Base-by-base conservation (phyloP, 2,797 vertebrate genomes). In the Protonibea diacanthus region DNA sequence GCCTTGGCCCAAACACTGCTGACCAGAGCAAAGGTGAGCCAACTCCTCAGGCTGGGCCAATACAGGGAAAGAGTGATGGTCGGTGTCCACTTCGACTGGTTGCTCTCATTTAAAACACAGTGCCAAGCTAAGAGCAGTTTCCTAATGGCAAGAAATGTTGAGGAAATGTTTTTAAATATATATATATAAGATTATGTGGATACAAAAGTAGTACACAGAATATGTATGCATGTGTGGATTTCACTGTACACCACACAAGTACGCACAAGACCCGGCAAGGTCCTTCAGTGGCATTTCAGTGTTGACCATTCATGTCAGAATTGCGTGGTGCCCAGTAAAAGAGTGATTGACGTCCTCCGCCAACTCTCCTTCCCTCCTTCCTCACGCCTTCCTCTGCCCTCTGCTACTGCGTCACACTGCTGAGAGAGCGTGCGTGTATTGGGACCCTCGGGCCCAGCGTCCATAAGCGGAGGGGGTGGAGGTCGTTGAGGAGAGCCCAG, bases 1-100 rank as follows among this genome's bases (percentile, higher is more conserved):
- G 75, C 73, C 78, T 85, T 89, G 84, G 87, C 80, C 80, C 74
- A 68, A 68, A 86, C 85, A 70, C 82, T 81, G 87, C 88, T 93
- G 91, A 94, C 89, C 91, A 80, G 66, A 89, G 78, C 70, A 86
- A 84, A 92, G 89, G 86, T 89, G 74, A 78, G 83, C 68, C 80
- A 78, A 66, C 56, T 23, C 45, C 77, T 78, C 23, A 25, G 25
- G 18, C 84, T 25, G 53, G 71, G 77, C 76, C 86, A 82, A 59
- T 77, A 56, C 10, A 33, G 52, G 62, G 53, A 23, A 62, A 84
- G 85, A 79, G 47, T 65, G 79, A 83, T 76, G 62, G 48, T 11
- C 13, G 44, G 15, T 20, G 61, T 74, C 55, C 20, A 25, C 21
- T 61, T 70, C n/a, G 71, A 56, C 44, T 55, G 63, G n/a, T 21